Percentiles rank a stretch among this genome's conserved stretches.
Evolutionary conservation across 2,113 vertebrate genomes (phyloP).

Genomic region (Sceloporus undulatus): DNA sequence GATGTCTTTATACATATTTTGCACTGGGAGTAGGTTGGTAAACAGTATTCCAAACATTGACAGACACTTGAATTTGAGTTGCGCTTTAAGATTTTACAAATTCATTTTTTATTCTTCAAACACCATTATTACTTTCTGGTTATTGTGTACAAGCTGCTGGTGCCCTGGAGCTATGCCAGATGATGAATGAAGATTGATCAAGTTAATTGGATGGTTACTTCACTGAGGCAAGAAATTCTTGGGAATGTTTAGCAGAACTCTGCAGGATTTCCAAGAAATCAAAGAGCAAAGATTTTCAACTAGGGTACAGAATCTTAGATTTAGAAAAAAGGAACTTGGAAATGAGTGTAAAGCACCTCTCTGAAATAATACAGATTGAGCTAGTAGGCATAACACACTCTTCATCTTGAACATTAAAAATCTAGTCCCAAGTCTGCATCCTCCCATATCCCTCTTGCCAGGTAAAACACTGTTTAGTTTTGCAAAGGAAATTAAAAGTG

Average conservation of each 20-base stretch:
- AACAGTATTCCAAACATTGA: background rate
- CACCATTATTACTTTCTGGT: background rate
- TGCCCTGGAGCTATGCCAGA: background rate
- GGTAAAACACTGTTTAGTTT: background rate
- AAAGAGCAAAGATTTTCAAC: background rate
- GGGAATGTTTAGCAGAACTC: background rate
- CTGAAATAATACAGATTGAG: too few relatives aligned
- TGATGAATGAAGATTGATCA: background rate
- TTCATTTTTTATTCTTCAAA: background rate
- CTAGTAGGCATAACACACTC: background rate
- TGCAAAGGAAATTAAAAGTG: background rate
- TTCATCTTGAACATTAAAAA: background rate
- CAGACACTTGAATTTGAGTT: background rate
- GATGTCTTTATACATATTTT: background rate
- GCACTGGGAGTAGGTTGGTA: background rate
- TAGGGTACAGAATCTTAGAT: background rate
- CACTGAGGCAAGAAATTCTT: background rate
- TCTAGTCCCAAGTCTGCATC: background rate
- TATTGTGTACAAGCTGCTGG: background rate
- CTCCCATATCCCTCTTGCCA: background rate
- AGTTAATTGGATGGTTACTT: background rate
- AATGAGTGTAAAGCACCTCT: background rate
- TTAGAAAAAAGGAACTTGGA: background rate
- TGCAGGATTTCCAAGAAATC: background rate
- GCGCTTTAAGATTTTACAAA: background rate